Base-by-base conservation (phyloP, 2,113 vertebrate genomes). In the Saguinus imperator region DNA sequence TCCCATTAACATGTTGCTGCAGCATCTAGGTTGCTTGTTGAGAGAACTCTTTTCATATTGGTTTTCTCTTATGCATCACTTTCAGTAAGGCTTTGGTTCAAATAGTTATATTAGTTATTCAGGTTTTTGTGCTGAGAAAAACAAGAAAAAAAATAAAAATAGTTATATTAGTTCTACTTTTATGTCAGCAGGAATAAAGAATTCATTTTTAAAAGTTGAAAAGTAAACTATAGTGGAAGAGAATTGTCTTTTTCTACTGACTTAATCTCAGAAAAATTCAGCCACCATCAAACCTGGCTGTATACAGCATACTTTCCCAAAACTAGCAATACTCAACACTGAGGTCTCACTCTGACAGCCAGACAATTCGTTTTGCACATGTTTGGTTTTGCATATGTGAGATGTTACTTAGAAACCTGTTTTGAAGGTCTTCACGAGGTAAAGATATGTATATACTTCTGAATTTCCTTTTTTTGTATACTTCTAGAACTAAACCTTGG, bases 121-220 rank as follows among this genome's bases (percentile, higher is more conserved):
- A 50, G 50, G 50, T 50, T 50, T 50, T 50, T 50, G 13, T 50
- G 50, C 50, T 50, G 50, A 50, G 50, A 50, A 50, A 50, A 50
- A 50, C 13, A 14, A 50, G 50, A 50, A 50, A 50, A 50, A 50
- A 50, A 50, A 50, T 14, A 50, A 50, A 90, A 61, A 96, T 77
- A 57, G 64, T 94, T 95, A 52, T 73, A 87, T 91, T 89, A 92
- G n/a, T 87, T 96, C 86, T 95, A 68, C 68, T 93, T 97, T 87
- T 68, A 80, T 90, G 83, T 92, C 48, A 84, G 55, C 57, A 95
- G 14, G 50, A 94, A n/a, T 76, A 23, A 77, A 66, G 27, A 92
- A 84, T 89, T n/a, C 32, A 66, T 75, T 96, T 96, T 94, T 21
- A 29, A 75, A 95, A 92, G 43, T 76, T 83, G 89, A 93, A 95